Conservation (phyloP, 2,888 invertebrate species). For the Serripes groenlandicus region DNA sequence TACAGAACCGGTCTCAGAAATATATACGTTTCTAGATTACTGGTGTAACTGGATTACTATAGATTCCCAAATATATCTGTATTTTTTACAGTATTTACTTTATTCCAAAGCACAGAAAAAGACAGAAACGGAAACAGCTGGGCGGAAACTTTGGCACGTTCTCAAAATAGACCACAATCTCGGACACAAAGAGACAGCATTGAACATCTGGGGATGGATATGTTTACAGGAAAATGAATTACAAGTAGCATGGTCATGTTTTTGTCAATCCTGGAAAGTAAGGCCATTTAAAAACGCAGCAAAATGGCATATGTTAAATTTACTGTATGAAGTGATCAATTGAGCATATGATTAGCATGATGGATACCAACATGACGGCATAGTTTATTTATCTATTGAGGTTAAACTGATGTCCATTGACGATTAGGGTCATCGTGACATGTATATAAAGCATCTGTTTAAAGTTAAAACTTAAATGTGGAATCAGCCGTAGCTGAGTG, state of each 20-base stretch:
- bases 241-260: neutral
- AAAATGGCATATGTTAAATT: conserved; percentile 8
- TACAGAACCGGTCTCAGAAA: neutral
- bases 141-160: neutral
- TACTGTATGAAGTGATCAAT: too few species aligned
- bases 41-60: neutral
- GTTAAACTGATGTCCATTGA: too few species aligned
- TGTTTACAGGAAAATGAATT: neutral
- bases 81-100: conserved; percentile 9
- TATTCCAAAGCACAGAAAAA: neutral
- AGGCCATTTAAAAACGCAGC: conserved; percentile 3
- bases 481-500: too few species aligned
- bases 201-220: conserved; percentile 5
- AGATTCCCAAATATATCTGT: neutral
- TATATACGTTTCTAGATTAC: neutral
- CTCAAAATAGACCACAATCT: neutral
- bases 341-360: too few species aligned
- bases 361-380: too few species aligned
- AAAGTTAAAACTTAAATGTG: too few species aligned
- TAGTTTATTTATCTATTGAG: too few species aligned
- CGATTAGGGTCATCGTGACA: too few species aligned
- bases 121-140: neutral
- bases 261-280: neutral
- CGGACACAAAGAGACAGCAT: conserved; percentile 10
- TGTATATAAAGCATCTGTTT: too few species aligned